Evolutionary conservation across 2,797 vertebrate genomes (phyloP), one percentile per base, ranked within the genome.

Genomic region (Melanotaenia parkinsoni): DNA sequence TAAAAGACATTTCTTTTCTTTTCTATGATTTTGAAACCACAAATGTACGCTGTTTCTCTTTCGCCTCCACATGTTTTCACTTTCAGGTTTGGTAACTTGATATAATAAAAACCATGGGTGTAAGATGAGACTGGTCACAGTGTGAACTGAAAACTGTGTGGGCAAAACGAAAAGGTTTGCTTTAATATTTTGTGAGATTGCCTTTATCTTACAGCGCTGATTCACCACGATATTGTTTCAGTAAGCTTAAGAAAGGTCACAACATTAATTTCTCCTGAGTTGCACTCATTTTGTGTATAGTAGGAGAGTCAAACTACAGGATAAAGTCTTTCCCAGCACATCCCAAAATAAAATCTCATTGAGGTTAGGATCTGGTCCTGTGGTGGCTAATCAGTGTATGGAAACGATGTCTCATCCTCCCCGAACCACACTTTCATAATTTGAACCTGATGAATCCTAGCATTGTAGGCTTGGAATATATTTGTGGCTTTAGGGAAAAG

Each of bases 81-180:
- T 74, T 60, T 32, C 14, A 50, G 5, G 45, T 38, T 69, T 60
- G 28, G 57, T 37, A 51, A 50, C 3, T 69, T 20, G 9, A 38
- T n/a, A 51, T 20, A 18, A 22, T 54, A 20, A 60, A 16, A 16
- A 38, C 4, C 1, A 16, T 16, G 24, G 24, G 33, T 59, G 18
- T 32, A 32, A 65, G 38, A 24, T 33, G 69, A 71, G 53, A 57
- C 33, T 14, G 13, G 13, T 58, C 30, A 50, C 24, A 22, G 26
- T 13, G 9, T 1, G 53, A 13, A 18, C 47, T 50, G 56, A 32
- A 24, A 32, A 37, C 8, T 30, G 53, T 28, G 13, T 16, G 28
- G 28, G 26, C 16, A 57, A 9, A 30, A 30, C 47, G 32, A 14
- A 18, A 14, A 54, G 24, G 3, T 12, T 1, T 6, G 26, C 28